Evolutionary conservation across 2,888 invertebrate species (phyloP).

Genomic region (Capitulum mitella): DNA sequence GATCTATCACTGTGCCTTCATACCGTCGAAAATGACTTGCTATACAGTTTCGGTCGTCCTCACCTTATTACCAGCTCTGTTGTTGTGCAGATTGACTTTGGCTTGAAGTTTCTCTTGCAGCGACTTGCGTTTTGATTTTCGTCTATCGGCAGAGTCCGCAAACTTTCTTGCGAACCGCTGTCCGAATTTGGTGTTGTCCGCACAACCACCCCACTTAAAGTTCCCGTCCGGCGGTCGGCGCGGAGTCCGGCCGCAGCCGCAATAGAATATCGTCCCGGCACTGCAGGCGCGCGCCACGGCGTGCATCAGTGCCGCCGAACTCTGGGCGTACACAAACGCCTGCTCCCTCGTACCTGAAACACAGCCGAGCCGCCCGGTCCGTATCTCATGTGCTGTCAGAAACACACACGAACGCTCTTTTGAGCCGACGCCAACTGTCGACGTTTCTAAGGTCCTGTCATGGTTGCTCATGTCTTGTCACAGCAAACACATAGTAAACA

Average conservation of each 20-base stretch:
- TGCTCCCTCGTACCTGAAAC: constrained; percentile 70
- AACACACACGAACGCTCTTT: no score
- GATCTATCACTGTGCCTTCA: no score
- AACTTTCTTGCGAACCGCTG: constrained; percentile 63
- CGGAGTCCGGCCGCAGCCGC: constrained; percentile 69
- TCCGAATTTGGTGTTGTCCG: constrained; percentile 69
- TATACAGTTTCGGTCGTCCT: constrained; percentile 37
- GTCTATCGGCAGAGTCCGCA: constrained; percentile 49
- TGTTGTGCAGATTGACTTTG: constrained; percentile 70
- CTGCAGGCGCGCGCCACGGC: constrained; percentile 70
- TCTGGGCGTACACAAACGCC: constrained; percentile 74
- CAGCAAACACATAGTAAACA: no score
- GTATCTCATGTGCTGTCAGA: no score
- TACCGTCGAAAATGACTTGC: no score
- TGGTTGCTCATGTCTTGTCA: no score
- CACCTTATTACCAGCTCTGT: constrained; percentile 67
- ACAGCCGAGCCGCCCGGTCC: no score
- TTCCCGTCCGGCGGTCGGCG: constrained; percentile 59
- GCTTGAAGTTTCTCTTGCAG: constrained; percentile 41
- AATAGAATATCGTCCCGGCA: constrained; percentile 62
- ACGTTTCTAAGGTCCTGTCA: no score
- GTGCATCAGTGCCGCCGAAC: constrained; percentile 69
- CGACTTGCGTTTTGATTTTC: constrained; percentile 28
- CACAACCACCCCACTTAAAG: constrained; percentile 82
- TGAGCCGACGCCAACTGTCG: no score